phyloP scores from a whole-genome alignment of 2,888 invertebrate species.

The Erebia palarica region DNA sequence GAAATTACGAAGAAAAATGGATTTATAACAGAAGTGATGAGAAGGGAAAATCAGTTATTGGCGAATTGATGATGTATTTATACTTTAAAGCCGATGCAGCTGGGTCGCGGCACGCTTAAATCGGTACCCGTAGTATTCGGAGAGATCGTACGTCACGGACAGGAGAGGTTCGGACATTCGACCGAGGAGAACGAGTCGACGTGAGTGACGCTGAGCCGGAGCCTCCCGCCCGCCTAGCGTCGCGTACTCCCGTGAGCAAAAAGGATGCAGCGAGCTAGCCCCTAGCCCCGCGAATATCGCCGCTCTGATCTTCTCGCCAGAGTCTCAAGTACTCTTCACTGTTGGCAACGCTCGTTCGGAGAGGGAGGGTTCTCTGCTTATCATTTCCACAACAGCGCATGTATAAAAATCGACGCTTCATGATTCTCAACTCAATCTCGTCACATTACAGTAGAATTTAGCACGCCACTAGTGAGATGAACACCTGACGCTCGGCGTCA shows the following conservation, averaged over 20 bases:
- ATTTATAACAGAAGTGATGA: constrained; percentile 22
- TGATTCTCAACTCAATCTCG: constrained; percentile 54
- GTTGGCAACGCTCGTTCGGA: constrained; percentile 64
- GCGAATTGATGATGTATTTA: constrained; percentile 53
- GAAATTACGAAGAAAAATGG: constrained; percentile 7
- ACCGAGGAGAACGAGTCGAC: constrained; percentile 75
- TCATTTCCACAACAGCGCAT: constrained; percentile 57
- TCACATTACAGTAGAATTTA: constrained; percentile 56
- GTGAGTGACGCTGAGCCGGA: constrained; percentile 74
- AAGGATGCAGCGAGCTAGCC: constrained; percentile 74
- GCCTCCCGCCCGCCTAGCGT: constrained; percentile 74
- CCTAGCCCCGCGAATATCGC: constrained; percentile 71
- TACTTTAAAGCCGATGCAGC: constrained; percentile 54
- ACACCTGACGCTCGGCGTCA: constrained; percentile 82
- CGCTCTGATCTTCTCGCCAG: constrained; percentile 71
- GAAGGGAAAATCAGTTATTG: constrained; percentile 46
- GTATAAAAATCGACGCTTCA: constrained; percentile 44
- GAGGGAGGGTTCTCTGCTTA: constrained; percentile 70
- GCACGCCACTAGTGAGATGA: constrained; percentile 61
- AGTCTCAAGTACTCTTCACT: constrained; percentile 75
- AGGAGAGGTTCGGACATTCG: constrained; percentile 78
- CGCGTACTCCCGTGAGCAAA: constrained; percentile 68
- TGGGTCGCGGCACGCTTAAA: constrained; percentile 60
- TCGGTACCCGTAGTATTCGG: constrained; percentile 74
- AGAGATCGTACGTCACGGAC: constrained; percentile 75